Conservation (phyloP, 1,140 invertebrate species). For the Diabrotica virgifera region DNA sequence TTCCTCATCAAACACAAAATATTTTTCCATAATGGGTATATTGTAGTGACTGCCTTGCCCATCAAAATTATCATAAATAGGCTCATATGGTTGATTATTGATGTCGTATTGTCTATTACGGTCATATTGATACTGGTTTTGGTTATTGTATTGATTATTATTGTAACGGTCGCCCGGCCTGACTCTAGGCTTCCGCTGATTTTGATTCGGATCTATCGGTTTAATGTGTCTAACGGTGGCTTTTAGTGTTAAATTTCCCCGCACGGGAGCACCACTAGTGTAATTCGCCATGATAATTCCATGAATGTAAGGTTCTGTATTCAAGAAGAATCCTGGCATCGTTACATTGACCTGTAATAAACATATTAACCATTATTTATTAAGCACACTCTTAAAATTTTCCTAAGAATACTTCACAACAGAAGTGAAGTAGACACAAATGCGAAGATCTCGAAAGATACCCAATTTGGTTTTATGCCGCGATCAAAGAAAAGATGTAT, state of each 20-base stretch:
- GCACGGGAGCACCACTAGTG: constrained; percentile 79
- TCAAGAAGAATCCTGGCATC: constrained; percentile 90
- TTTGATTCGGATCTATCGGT: constrained; percentile 46
- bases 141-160: background rate
- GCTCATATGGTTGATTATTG: constrained; percentile 22
- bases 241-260: constrained; percentile 81
- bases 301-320: constrained; percentile 75
- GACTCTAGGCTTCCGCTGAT: constrained; percentile 27
- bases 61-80: constrained; percentile 25
- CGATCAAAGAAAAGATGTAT: no score
- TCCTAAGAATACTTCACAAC: no score
- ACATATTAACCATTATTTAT: constrained; percentile 15
- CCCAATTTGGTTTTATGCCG: no score
- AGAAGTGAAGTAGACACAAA: no score
- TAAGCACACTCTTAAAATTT: background rate
- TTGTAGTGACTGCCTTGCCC: constrained; percentile 47
- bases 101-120: constrained; percentile 22
- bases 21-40: constrained; percentile 60
- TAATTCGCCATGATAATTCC: constrained; percentile 92
- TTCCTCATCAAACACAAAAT: constrained; percentile 74
- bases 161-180: constrained; percentile 10
- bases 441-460: no score
- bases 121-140: constrained; percentile 18
- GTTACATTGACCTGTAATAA: constrained; percentile 82
- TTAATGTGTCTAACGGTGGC: constrained; percentile 71